Percentiles rank a stretch among this genome's conserved stretches.
These are phyloP conservation scores for Poeciliopsis turrubarensis DNA, from an alignment of 2,113 vertebrate genomes.

Conservation along the genomic window DNA sequence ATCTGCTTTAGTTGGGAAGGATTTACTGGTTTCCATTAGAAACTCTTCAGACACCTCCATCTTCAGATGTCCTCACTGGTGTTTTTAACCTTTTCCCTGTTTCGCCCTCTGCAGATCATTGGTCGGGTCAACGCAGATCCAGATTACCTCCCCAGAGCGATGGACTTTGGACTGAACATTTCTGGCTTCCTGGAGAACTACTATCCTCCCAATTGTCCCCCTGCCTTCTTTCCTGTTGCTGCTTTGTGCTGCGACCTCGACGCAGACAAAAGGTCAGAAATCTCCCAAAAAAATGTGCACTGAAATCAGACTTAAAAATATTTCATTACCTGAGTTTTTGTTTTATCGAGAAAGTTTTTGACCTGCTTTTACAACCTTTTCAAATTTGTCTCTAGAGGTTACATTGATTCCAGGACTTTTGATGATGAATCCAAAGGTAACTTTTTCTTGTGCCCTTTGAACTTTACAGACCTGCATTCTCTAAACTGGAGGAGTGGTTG, in stretches of 20 bases:
- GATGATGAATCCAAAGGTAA: neutral
- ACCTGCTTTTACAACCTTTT: neutral
- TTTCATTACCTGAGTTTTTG: neutral
- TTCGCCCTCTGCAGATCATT: conserved; percentile 84
- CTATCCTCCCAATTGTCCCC: conserved; percentile 87
- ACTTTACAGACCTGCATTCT: conserved; percentile 85
- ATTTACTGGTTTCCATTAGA: conserved; percentile 34
- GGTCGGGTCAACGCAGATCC: conserved; percentile 96
- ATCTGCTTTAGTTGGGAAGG: conserved; percentile 22
- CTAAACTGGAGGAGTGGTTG: conserved; percentile 93
- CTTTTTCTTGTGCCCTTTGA: conserved; percentile 7
- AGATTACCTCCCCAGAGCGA: conserved; percentile 92
- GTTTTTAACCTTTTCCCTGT: conserved; percentile 3
- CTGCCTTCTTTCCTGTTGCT: conserved; percentile 92
- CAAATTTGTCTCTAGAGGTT: neutral
- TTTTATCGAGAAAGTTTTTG: neutral
- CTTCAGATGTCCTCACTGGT: conserved; percentile 15
- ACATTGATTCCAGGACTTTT: neutral
- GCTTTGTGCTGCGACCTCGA: conserved; percentile 95
- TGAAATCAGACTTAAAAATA: neutral
- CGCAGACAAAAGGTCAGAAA: conserved; percentile 90
- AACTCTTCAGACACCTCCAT: conserved; percentile 9
- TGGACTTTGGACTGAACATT: conserved; percentile 93
- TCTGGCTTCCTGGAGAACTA: conserved; percentile 93
- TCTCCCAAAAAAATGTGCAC: neutral